Evolutionary conservation across 37 sponge, comb jelly and placozoan species (phyloP), one percentile per base, ranked within the genome.

Genomic region (Halichondria panicea): DNA sequence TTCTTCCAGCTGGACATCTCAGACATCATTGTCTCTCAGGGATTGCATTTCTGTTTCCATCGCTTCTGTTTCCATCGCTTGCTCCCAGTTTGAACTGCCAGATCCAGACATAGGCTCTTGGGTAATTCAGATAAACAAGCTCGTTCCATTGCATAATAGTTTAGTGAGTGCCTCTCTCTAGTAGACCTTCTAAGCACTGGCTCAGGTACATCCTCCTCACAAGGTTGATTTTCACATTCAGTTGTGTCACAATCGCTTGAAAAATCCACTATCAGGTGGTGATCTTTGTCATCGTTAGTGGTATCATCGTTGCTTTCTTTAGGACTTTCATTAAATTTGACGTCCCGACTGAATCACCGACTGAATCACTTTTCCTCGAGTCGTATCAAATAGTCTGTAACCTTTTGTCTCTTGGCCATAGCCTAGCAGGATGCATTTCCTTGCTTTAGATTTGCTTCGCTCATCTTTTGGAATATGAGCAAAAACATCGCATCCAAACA

Each of bases 31-130:
- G 38, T 68, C 52, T 31, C 59, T 45, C 42, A 76, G 65, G 63
- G 78, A 84, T 70, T 38, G 60, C 78, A 84, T 77, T 30, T 84
- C 85, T 33, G 41, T 71, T 39, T 84, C 76, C 85, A 84, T 84
- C 38, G 85, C 68, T n/a, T 72, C 68, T 32, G 37, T n/a, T n/a
- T n/a, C n/a, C n/a, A n/a, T n/a, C n/a, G n/a, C 85, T 43, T 76
- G 34, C 38, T 43, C 66, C 84, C 85, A 84, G 7, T 72, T 41
- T 11, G 28, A 22, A 18, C 52, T 77, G 19, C 77, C 72, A 15
- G 78, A 56, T 63, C 68, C 63, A 34, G 24, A 52, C 25, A 61
- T 28, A 4, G 69, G 72, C 42, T 84, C 85, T 30, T 70, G 37
- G 32, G 24, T 59, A n/a, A 44, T 55, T 55, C 9, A 4, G 9